phyloP scores from a whole-genome alignment of 1,140 invertebrate species.

The Zaprionus vittiger region DNA sequence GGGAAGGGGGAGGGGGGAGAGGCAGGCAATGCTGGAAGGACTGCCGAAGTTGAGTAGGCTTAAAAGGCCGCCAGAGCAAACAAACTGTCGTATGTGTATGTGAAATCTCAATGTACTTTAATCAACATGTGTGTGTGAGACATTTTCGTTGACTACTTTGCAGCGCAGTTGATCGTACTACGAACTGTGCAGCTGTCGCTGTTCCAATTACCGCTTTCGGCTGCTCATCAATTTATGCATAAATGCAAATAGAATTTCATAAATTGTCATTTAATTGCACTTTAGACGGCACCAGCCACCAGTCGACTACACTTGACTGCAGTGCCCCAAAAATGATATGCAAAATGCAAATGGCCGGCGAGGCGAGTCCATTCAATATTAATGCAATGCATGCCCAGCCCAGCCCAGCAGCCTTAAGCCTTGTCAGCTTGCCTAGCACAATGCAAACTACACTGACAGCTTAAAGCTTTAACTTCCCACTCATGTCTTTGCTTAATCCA shows the following conservation, averaged over 20 bases:
- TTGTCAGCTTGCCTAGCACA: constrained; percentile 5
- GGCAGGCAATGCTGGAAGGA: constrained; percentile 3
- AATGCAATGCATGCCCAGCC: constrained; percentile 34
- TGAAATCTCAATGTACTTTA: constrained; percentile 74
- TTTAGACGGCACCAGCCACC: constrained; percentile 41
- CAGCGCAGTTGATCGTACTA: constrained; percentile 23
- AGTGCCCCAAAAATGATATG: constrained; percentile 62
- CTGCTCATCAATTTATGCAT: constrained; percentile 79
- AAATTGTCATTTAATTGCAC: constrained; percentile 82
- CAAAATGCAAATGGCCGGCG: constrained; percentile 68
- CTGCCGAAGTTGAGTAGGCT: constrained; percentile 31
- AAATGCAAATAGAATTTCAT: constrained; percentile 81
- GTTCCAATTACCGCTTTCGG: constrained; percentile 21
- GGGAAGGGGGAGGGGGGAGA: background rate
- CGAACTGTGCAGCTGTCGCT: background rate
- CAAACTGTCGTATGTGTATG: constrained; percentile 9
- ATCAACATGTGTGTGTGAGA: constrained; percentile 57
- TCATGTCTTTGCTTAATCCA: constrained; percentile 10
- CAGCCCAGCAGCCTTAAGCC: constrained; percentile 44
- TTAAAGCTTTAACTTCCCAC: constrained; percentile 21
- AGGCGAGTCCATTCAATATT: constrained; percentile 45
- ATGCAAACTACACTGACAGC: constrained; percentile 9
- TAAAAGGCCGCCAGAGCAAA: constrained; percentile 47
- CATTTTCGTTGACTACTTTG: constrained; percentile 38
- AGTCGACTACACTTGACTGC: background rate